Evolutionary conservation across 2,113 vertebrate genomes (phyloP), one percentile per base, ranked within the genome.

Genomic region (Scomber colias): DNA sequence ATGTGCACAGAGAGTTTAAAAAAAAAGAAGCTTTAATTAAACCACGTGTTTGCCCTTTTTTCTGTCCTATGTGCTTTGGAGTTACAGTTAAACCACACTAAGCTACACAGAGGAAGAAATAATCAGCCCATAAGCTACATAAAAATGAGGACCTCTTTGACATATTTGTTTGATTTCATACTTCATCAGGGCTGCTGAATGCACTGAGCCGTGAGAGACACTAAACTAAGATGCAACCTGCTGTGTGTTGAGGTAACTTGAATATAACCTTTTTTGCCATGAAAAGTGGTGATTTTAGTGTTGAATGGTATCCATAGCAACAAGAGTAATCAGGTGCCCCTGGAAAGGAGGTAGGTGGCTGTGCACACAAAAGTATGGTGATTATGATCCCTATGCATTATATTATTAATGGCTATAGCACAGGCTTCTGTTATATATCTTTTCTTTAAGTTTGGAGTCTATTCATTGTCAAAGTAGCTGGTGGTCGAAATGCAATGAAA

Each of bases 261-360:
- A 88, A 62, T 62, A 40, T 57, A 30, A 31, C 53, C n/a, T 57
- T 76, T 49, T 79, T 67, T 76, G 57, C 27, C 17, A 56, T 14
- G 59, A 69, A 48, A 84, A 40, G 21, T 16, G 12, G 48, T 11
- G 10, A 35, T 77, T 74, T 21, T 31, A n/a, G 8, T 14, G 35
- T 63, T 74, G 30, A 83, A 76, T 74, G 30, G 85, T 86, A 63
- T 66, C 85, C 87, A 91, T 86, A 63, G 83, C 68, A 89, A 91
- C 80, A 79, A 55, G 44, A 53, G 54, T 61, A 64, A 77, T 77
- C 48, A 71, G 46, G 48, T 62, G 45, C 62, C 71, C 46, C 3
- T 1, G 45, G 11, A 74, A 74, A 64, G 61, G 55, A 67, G 51
- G 55, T 56, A 67, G 51, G 55, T 56, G 61, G 57, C 63, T 71